Base-by-base conservation (phyloP, 1,140 invertebrate genomes). In the Anthonomus grandis region DNA sequence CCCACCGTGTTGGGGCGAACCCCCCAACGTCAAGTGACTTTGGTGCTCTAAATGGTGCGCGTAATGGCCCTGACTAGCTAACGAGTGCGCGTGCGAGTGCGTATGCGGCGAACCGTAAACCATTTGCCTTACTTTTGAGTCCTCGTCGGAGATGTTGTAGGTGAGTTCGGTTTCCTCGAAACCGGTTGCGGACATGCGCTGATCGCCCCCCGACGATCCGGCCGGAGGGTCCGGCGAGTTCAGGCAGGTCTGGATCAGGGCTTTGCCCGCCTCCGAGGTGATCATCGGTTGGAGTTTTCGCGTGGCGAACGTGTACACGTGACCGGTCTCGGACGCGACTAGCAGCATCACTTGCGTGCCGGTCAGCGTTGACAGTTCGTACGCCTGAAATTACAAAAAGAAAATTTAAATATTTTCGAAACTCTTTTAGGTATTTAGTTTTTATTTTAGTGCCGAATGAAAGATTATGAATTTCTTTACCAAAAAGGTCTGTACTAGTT, bases 291-390 rank as follows among this genome's bases (percentile, higher is more conserved):
- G 95, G 36, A 99, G 81, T 76, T 99, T 99, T 50, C 94, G 82
- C 41, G 97, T 99, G 24, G 97, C 97, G 80, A 98, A 99, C 42
- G 97, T 99, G 78, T 99, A 99, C 64, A 99, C 97, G 79, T 99
- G 97, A 3, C 97, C 94, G 10, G 93, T 97, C 75, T 97, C 94
- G 25, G 91, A 94, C 23, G 93, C 94, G 50, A 97, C 94, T 67
- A 97, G 78, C 49, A 97, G 77, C 93, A 96, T 97, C 73, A 99
- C 96, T 80, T 99, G 96, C 10, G 97, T 99, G 12, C 97, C 97
- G 39, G 97, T 99, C 74, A 99, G 74, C 51, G 96, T 99, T 53
- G 97, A 98, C 69, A 99, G 76, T 78, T 99, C 97, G 81, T 98
- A 98, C 15, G 97, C 96, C 95, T 98, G 82, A 5, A 80, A 71